These are phyloP conservation scores for Coracopsis vasa DNA, from an alignment of 2,113 vertebrate genomes.

Conservation along the genomic window DNA sequence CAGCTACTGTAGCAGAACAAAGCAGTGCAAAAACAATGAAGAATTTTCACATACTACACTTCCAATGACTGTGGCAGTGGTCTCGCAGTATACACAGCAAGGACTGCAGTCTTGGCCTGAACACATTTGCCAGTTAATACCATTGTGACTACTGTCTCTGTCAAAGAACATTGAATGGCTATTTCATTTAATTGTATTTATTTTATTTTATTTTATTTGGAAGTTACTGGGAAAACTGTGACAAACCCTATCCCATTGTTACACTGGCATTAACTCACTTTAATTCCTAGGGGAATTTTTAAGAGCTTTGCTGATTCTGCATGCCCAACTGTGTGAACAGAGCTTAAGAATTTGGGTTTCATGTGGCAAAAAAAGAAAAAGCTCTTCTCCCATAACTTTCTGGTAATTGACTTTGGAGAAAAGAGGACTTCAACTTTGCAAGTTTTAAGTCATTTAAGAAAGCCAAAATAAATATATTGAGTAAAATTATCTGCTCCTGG, in stretches of 20 bases:
- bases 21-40: not conserved
- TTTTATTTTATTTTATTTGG: not conserved
- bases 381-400: slow-evolving; percentile 10
- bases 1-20: slow-evolving; percentile 32
- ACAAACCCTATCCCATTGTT: slow-evolving; percentile 18
- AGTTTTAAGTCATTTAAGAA: not conserved
- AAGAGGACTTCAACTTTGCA: not conserved
- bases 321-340: slow-evolving; percentile 58
- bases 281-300: slow-evolving; percentile 35
- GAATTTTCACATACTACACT: slow-evolving; percentile 35
- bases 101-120: not conserved
- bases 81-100: not conserved
- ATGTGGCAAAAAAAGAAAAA: slow-evolving; percentile 50
- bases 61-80: not conserved
- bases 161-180: not conserved
- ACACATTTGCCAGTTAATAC: slow-evolving; percentile 28
- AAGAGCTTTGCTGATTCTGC: slow-evolving; percentile 70
- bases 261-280: slow-evolving; percentile 28
- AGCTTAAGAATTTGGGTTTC: slow-evolving; percentile 58
- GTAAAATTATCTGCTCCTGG: not conserved
- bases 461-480: not conserved
- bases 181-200: not conserved
- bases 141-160: not conserved
- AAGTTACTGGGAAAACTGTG: slow-evolving; percentile 38
- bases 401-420: not conserved